Evolutionary conservation across 2,888 invertebrate genomes (phyloP).

Genomic region (Linnaemya tessellans): DNA sequence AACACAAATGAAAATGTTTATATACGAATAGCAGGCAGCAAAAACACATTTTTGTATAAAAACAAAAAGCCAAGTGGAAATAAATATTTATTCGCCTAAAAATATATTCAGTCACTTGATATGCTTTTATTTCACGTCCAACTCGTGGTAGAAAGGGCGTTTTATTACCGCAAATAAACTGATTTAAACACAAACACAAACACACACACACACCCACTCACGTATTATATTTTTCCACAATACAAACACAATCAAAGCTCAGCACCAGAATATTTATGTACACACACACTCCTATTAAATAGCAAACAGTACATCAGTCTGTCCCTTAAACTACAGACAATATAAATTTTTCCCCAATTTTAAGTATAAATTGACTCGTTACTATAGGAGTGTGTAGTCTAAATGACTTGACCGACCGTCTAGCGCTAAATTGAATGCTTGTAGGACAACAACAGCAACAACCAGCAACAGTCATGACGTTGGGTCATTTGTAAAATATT

Average conservation of each 20-base stretch:
- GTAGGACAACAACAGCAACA: constrained; percentile 1
- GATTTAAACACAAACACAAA: background rate
- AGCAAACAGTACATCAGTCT: constrained; percentile 3
- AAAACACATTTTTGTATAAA: constrained; percentile 17
- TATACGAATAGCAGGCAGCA: background rate
- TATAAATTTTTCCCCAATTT: constrained; percentile 57
- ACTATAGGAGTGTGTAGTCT: constrained; percentile 33
- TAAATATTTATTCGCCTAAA: constrained; percentile 35
- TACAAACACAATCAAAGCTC: constrained; percentile 30
- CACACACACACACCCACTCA: constrained; percentile 16
- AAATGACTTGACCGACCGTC: constrained; percentile 59
- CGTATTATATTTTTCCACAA: constrained; percentile 19
- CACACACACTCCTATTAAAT: background rate
- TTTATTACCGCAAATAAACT: constrained; percentile 42
- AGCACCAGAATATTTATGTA: constrained; percentile 23
- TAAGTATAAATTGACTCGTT: constrained; percentile 50
- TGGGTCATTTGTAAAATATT: constrained; percentile 71
- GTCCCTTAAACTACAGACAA: constrained; percentile 31
- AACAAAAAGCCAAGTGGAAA: constrained; percentile 31
- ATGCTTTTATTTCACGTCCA: constrained; percentile 4
- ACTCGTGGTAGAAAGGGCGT: constrained; percentile 54
- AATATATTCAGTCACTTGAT: constrained; percentile 20
- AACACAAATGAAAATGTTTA: background rate
- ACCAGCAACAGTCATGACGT: constrained; percentile 42
- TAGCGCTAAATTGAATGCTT: constrained; percentile 58